Evolutionary conservation across 2,888 invertebrate species (phyloP), one percentile per base, ranked within the genome.

Genomic region (Quadriops clusia): DNA sequence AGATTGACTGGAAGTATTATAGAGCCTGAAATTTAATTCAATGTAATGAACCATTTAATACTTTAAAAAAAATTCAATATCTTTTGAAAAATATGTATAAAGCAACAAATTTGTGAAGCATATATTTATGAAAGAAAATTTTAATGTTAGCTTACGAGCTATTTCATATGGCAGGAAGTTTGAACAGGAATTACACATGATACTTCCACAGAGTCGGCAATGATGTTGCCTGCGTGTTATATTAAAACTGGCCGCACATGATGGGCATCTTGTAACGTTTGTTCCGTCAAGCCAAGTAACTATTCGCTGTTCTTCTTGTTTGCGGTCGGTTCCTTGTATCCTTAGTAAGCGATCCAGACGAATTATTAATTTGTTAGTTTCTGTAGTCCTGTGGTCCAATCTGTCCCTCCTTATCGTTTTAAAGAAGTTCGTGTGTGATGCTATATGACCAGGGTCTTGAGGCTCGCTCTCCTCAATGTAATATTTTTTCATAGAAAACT

Each of bases 201-300:
- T 78, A 33, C 85, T 82, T 1, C 95, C 95, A 56, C 90, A 97
- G 3, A 97, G 68, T 38, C 95, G 69, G 54, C 98, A 98, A 61
- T 98, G 98, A 61, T 98, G 97, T 56, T 93, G 86, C 40, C 97
- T 67, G 34, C 89, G 67, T 0, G 90, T 78, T 33, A 93, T 61
- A 49, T 83, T 81, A 60, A 98, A 98, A 24, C 76, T 69, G 52
- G 79, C 78, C 1, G 90, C 85, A 64, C 98, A 98, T 42, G 77
- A 81, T 0, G 91, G 90, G 56, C 97, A 98, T 5, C 87, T 62
- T 38, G 79, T 81, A 1, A 91, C 93, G 30, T 83, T 83, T 26
- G 75, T 75, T 17, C 97, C 97, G 50, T 91, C 87, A 23, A 90
- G 64, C 98, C 98, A 98, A 17, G 84, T 80, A 3, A 97, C 95